Conservation (phyloP, 2,113 vertebrate species). For the Platichthys flesus region DNA sequence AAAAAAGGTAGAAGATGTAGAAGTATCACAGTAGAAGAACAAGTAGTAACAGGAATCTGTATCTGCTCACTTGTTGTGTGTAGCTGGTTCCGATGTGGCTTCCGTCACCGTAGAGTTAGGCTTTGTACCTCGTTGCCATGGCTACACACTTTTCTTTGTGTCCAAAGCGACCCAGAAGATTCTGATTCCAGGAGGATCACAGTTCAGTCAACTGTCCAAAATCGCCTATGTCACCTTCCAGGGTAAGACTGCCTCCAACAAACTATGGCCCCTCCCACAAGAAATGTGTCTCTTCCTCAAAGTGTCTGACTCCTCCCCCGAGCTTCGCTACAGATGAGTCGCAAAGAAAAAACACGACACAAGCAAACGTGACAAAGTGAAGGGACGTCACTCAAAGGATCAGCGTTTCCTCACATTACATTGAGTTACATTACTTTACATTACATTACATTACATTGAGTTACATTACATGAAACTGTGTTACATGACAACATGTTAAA, state of each 20-base stretch:
- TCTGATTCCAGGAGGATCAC: conserved; percentile 86
- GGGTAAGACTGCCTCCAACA: conserved; percentile 83
- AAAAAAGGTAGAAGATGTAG: conserved; percentile 73
- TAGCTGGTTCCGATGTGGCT: background rate
- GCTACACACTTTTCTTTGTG: conserved; percentile 60
- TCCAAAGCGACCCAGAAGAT: conserved; percentile 84
- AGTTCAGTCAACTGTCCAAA: conserved; percentile 83
- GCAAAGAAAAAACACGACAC: background rate
- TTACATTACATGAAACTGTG: too few relatives aligned
- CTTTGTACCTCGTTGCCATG: background rate
- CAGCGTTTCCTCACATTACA: too few relatives aligned
- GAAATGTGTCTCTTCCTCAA: background rate
- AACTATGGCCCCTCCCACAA: background rate
- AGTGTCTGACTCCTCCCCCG: background rate
- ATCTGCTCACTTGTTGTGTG: background rate
- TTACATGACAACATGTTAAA: background rate
- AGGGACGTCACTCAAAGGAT: background rate
- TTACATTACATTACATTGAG: too few relatives aligned
- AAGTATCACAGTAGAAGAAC: background rate
- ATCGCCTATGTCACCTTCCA: conserved; percentile 83
- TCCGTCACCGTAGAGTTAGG: background rate
- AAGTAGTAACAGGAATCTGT: too few relatives aligned
- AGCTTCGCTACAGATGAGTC: background rate
- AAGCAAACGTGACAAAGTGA: background rate
- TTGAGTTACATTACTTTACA: too few relatives aligned